A percentile compares a stretch with the other conserved stretches of the same genome.
phyloP scores from a whole-genome alignment of 2,888 invertebrate species.

The Chorisops tibialis region DNA sequence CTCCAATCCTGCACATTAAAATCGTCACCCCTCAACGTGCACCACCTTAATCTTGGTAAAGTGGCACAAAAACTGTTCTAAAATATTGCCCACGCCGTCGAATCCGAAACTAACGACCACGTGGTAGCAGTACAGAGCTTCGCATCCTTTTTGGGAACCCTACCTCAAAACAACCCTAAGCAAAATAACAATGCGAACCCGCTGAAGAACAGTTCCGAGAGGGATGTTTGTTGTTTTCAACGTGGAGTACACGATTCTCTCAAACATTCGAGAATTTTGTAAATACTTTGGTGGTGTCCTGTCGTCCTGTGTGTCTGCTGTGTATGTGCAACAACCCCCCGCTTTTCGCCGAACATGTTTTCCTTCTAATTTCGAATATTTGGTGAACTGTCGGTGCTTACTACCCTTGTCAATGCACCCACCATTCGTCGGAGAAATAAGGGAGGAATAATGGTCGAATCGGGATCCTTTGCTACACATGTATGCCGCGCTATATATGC shows the following conservation, averaged over 20 bases:
- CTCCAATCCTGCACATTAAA: not conserved
- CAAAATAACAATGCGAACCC: conserved; percentile 22
- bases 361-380: conserved; percentile 31
- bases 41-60: conserved; percentile 29
- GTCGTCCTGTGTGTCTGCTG: not conserved
- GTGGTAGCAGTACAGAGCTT: not conserved
- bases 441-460: conserved; percentile 25
- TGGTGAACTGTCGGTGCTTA: conserved; percentile 18
- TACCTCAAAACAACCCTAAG: conserved; percentile 29
- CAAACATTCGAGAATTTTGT: not conserved
- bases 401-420: conserved; percentile 22
- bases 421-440: not conserved
- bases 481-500: conserved; percentile 9
- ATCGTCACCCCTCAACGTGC: conserved; percentile 21
- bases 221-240: conserved; percentile 30
- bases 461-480: conserved; percentile 5
- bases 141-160: conserved; percentile 6
- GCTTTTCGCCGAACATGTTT: conserved; percentile 27
- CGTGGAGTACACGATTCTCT: not conserved
- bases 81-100: conserved; percentile 23
- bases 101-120: not conserved
- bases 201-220: conserved; percentile 10
- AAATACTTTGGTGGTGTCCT: not conserved
- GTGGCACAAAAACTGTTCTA: conserved; percentile 25
- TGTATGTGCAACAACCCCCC: conserved; percentile 7